Base-by-base conservation (phyloP, 2,797 vertebrate species). In the Onychomys torridus region DNA sequence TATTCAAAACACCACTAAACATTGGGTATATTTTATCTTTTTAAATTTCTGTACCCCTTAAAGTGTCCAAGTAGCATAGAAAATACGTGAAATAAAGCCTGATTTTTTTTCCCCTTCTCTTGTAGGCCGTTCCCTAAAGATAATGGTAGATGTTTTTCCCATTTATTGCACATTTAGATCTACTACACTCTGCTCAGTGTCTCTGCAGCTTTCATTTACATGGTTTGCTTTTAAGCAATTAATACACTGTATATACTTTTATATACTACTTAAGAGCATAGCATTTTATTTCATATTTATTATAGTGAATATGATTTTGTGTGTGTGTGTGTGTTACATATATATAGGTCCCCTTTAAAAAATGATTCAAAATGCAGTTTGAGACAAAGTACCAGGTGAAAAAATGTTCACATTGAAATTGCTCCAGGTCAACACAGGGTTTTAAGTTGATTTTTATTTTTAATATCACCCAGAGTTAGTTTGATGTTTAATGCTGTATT, bases 401-500 rank as follows among this genome's bases (percentile, higher is more conserved):
- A 25, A 61, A 59, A 59, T 81, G 52, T 87, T 21, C 34, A 81
- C 34, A n/a, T 81, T 57, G 55, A 63, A 85, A 77, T 86, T 34
- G 88, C 73, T 57, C 21, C 29, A 65, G 37, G 55, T 89, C 46
- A 89, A 34, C 75, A 37, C 46, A 89, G 40, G 29, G 16, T 85
- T 92, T 86, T 84, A 84, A 92, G 17, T 85, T 92, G 57, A 40
- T 43, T 92, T 65, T 57, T 83, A 17, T 81, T 83, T 61, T 59
- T 14, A 4, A 37, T 85, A 40, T 95, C 17, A 94, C 59, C 46
- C 23, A 81, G 76, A 71, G 37, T 91, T 52, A 94, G 11, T 61
- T 65, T 73, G 89, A 52, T 11, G 21, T 93, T 94, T 92, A 73
- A 69, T 61, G 67, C 43, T 95, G 5, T 92, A 84, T 92, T 96